Evolutionary conservation across 1,140 invertebrate genomes (phyloP).

Genomic region (Rhopalosiphum maidis): DNA sequence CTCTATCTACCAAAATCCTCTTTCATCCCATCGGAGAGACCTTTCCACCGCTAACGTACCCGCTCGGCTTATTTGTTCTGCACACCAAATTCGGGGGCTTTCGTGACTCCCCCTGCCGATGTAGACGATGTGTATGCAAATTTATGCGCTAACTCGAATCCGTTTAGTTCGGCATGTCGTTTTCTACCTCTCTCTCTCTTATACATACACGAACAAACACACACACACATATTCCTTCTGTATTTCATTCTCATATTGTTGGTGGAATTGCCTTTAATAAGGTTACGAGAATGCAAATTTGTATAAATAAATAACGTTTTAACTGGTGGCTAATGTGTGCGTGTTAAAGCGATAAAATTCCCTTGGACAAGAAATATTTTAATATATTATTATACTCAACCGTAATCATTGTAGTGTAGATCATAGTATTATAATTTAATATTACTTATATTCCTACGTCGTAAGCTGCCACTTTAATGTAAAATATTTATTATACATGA

Average conservation of each 20-base stretch:
- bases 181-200: neutral
- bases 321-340: constrained; percentile 28
- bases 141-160: constrained; percentile 39
- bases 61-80: constrained; percentile 35
- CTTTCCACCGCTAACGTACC: constrained; percentile 4
- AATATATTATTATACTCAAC: neutral
- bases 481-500: neutral
- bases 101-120: neutral
- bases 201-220: neutral
- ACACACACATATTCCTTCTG: neutral
- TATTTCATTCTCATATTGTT: neutral
- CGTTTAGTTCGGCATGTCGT: neutral
- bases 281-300: constrained; percentile 44
- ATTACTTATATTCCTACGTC: neutral
- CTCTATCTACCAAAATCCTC: constrained; percentile 33
- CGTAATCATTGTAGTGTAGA: neutral
- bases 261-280: constrained; percentile 41
- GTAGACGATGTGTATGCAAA: constrained; percentile 3
- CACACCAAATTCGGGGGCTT: constrained; percentile 30
- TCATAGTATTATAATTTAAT: neutral
- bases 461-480: neutral
- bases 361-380: neutral
- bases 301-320: constrained; percentile 54
- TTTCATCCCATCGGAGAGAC: constrained; percentile 23
- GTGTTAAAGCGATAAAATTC: neutral